A percentile compares a stretch with the other conserved stretches of the same genome.
Evolutionary conservation across 1,140 invertebrate species (phyloP).

Genomic region (Ceratosolen fusciceps): DNA sequence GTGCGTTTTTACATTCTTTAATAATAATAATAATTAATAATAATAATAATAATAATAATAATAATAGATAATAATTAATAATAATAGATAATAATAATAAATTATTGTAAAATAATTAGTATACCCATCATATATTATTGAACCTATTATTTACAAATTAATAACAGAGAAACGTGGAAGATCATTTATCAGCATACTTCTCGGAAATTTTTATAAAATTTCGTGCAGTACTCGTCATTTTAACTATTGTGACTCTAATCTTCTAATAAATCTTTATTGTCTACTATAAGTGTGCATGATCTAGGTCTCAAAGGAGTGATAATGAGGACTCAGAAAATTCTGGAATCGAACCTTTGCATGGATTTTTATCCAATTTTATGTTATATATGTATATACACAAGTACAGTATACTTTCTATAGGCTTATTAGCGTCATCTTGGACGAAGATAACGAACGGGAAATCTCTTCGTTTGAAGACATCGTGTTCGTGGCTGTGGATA

Average conservation of each 20-base stretch:
- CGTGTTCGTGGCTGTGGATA: neutral
- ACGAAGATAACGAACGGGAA: conserved; percentile 27
- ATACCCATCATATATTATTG: neutral
- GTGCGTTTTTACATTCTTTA: neutral
- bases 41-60: too few relatives aligned
- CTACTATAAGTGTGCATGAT: conserved; percentile 36
- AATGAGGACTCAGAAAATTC: neutral
- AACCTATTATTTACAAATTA: conserved; percentile 32
- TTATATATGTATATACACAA: conserved; percentile 23
- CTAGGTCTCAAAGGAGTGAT: conserved; percentile 29
- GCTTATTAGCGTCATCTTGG: conserved; percentile 16
- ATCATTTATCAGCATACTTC: conserved; percentile 15
- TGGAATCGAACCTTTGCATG: conserved; percentile 23
- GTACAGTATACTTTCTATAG: conserved; percentile 32
- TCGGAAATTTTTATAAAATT: conserved; percentile 31
- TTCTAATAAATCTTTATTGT: conserved; percentile 41
- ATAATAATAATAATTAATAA: conserved; percentile 15
- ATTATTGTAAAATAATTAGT: neutral
- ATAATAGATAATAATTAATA: too few relatives aligned
- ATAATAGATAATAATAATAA: conserved; percentile 2
- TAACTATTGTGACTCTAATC: neutral
- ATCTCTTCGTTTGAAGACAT: conserved; percentile 23
- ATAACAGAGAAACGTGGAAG: conserved; percentile 41
- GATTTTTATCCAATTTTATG: conserved; percentile 28
- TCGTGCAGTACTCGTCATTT: neutral